A percentile compares a stretch with the other conserved stretches of the same genome.
Evolutionary conservation across 2,797 vertebrate species (phyloP).

Genomic region (Parambassis ranga): DNA sequence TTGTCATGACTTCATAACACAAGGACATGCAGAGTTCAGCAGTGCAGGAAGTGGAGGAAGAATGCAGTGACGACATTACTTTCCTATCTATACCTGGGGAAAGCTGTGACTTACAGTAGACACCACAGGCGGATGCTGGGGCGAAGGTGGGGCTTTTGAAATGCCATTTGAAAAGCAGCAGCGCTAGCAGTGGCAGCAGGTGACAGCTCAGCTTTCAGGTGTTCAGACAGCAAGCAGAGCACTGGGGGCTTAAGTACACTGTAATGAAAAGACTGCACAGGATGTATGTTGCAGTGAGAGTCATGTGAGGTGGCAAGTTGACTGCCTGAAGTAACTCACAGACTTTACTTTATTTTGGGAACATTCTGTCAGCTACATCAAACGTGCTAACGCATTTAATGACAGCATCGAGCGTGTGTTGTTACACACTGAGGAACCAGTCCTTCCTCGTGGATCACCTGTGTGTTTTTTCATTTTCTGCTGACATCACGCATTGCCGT

Average conservation of each 20-base stretch:
- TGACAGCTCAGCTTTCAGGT: constrained; percentile 19
- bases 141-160: constrained; percentile 15
- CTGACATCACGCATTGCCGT: too few relatives aligned
- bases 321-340: not conserved
- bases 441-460: too few relatives aligned
- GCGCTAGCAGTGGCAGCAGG: not conserved
- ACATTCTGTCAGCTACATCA: not conserved
- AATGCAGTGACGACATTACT: not conserved
- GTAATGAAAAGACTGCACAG: not conserved
- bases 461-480: too few relatives aligned
- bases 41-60: not conserved
- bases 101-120: constrained; percentile 1
- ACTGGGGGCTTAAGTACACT: not conserved
- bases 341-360: not conserved
- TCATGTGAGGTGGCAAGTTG: not conserved
- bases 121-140: not conserved
- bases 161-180: not conserved
- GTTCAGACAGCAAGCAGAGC: not conserved
- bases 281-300: not conserved
- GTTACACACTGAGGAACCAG: not conserved
- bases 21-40: constrained; percentile 1
- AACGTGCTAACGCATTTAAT: not conserved
- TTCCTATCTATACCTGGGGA: not conserved
- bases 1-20: not conserved
- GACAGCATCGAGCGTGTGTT: not conserved